A percentile compares a stretch with the other conserved stretches of the same genome.
phyloP scores from a whole-genome alignment of 2,888 invertebrate genomes.

The Rotaria sp. region DNA sequence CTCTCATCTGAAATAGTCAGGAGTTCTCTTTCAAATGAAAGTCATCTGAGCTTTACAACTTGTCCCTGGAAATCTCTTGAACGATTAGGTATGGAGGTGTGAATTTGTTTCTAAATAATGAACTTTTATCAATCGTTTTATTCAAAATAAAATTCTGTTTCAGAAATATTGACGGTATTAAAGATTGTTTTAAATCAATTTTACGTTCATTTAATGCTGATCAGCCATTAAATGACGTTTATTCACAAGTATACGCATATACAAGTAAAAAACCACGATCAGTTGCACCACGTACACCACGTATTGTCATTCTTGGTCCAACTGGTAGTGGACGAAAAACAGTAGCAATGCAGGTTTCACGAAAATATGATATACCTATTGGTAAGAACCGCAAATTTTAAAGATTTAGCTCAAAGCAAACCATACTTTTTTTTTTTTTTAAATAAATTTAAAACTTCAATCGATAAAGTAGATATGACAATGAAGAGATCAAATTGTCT shows the following conservation, averaged over 20 bases:
- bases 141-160: not conserved
- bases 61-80: too few species aligned
- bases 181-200: conserved; percentile 35
- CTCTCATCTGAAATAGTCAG: too few species aligned
- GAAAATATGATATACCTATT: conserved; percentile 55
- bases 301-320: conserved; percentile 53
- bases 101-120: too few species aligned
- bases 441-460: too few species aligned
- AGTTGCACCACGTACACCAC: conserved; percentile 53
- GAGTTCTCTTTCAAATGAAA: too few species aligned
- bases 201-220: conserved; percentile 51
- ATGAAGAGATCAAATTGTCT: too few species aligned
- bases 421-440: too few species aligned
- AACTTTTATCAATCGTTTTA: too few species aligned
- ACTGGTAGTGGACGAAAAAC: conserved; percentile 53
- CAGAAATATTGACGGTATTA: conserved; percentile 37
- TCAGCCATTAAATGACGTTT: conserved; percentile 55
- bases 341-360: conserved; percentile 52
- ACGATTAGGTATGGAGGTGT: too few species aligned
- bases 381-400: conserved; percentile 43
- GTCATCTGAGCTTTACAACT: too few species aligned
- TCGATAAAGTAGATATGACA: too few species aligned
- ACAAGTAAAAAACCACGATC: conserved; percentile 48
- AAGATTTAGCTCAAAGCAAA: too few species aligned
- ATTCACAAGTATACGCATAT: conserved; percentile 46